Base-by-base conservation (phyloP, 1,140 invertebrate genomes). In the Dryas iulia region DNA sequence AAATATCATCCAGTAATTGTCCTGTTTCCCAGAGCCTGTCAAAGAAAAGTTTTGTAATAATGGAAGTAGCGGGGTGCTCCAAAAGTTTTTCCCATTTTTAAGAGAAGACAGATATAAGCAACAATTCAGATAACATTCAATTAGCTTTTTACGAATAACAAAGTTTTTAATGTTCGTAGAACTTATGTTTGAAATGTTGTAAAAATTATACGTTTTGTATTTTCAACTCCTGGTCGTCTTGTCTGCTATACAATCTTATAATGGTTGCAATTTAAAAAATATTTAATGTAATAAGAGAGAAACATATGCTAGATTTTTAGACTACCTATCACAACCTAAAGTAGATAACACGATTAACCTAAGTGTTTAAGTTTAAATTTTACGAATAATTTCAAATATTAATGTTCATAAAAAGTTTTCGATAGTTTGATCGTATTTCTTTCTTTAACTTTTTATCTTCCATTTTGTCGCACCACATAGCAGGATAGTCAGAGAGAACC, bases 81-180 rank as follows among this genome's bases (percentile, higher is more conserved):
- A 65, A 60, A 84, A 79, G 66, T 65, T 70, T 52, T 58, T 52
- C 57, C 28, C 62, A 59, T 82, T 84, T 82, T 83, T 77, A 71
- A 70, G 71, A 74, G 73, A 68, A 77, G 62, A 71, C 72, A 79
- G 69, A 73, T 70, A 72, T 70, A 73, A 73, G 68, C 75, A 79
- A 77, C 77, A 83, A 78, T 83, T 81, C 63, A 77, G 76, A 84
- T 83, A 82, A 82, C 74, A 85, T 85, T 83, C 79, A 86, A 86
- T 86, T 84, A 84, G 77, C 77, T 82, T 83, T 81, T 83, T 84
- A 73, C 77, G 62, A 62, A 52, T 26, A 58, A 71, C 58, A 77
- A 82, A 85, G 57, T 81, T 81, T 72, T 61, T 64, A 81, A 74
- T 70, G 63, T 73, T 35, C 18, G 35, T 47, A 52, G 33, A 33